Conservation (phyloP, 2,113 vertebrate genomes). For the Pedetes capensis region DNA sequence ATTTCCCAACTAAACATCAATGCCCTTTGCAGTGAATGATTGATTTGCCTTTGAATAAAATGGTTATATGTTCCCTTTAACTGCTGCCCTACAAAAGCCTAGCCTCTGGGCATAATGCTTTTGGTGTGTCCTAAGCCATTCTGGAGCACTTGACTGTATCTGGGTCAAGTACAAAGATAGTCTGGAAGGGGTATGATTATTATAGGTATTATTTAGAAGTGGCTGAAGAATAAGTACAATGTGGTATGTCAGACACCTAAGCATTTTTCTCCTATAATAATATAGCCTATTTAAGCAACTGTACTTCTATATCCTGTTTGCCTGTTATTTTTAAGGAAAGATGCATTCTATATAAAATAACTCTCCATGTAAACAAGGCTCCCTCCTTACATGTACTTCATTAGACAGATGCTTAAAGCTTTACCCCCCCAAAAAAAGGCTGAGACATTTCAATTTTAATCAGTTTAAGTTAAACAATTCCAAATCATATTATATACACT, state of each 20-base stretch:
- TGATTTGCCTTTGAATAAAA: constrained; percentile 8
- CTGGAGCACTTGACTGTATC: background rate
- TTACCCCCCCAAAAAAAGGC: background rate
- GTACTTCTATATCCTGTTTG: background rate
- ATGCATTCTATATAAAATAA: background rate
- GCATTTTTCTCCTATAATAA: background rate
- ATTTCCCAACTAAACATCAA: background rate
- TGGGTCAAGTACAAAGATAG: background rate
- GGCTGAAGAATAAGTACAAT: background rate
- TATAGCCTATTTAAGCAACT: background rate
- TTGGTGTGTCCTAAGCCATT: background rate
- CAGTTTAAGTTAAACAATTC: background rate
- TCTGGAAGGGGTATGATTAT: background rate
- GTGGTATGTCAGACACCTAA: background rate
- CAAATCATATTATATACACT: background rate
- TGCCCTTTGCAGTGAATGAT: constrained; percentile 5
- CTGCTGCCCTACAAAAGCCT: background rate
- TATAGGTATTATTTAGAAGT: background rate
- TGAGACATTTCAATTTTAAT: background rate
- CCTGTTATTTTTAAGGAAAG: background rate
- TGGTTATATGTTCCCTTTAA: background rate
- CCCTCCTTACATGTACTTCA: background rate
- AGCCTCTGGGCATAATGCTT: background rate
- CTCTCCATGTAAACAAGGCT: background rate
- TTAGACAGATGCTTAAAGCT: background rate